phyloP scores from a whole-genome alignment of 2,888 invertebrate species.

The Leucoma salicis region DNA sequence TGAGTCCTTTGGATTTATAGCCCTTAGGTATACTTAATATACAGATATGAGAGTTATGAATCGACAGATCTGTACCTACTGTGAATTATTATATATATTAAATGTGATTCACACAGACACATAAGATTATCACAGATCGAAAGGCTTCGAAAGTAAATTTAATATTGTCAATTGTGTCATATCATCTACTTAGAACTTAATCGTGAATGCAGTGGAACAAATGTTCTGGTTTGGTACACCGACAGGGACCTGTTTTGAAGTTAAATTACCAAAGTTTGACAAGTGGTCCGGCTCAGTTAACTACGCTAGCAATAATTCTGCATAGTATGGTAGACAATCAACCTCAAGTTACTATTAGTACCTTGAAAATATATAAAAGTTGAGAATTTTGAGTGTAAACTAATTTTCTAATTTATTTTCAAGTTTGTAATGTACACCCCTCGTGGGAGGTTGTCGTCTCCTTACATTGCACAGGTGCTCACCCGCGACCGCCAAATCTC shows the following conservation, averaged over 20 bases:
- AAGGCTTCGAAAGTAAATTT: conserved; percentile 5
- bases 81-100: no score
- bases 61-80: no score
- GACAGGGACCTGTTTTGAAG: conserved; percentile 74
- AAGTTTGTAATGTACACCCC: conserved; percentile 24
- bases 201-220: conserved; percentile 55
- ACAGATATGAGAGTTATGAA: no score
- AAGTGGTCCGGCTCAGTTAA: conserved; percentile 69
- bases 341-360: conserved; percentile 40
- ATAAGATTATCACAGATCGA: no score
- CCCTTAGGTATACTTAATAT: no score
- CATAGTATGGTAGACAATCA: conserved; percentile 64
- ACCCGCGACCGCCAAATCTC: conserved; percentile 46
- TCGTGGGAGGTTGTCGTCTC: conserved; percentile 11
- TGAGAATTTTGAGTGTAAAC: conserved; percentile 8
- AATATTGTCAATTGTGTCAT: conserved; percentile 23
- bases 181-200: conserved; percentile 46
- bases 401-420: conserved; percentile 26
- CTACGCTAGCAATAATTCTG: conserved; percentile 75
- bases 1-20: no score
- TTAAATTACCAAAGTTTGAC: conserved; percentile 82
- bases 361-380: conserved; percentile 17
- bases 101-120: no score
- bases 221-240: conserved; percentile 57
- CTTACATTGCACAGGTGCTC: conserved; percentile 49